A percentile compares a stretch with the other conserved stretches of the same genome.
phyloP scores from a whole-genome alignment of 2,888 invertebrate genomes.

The Auanema freiburgensis region DNA sequence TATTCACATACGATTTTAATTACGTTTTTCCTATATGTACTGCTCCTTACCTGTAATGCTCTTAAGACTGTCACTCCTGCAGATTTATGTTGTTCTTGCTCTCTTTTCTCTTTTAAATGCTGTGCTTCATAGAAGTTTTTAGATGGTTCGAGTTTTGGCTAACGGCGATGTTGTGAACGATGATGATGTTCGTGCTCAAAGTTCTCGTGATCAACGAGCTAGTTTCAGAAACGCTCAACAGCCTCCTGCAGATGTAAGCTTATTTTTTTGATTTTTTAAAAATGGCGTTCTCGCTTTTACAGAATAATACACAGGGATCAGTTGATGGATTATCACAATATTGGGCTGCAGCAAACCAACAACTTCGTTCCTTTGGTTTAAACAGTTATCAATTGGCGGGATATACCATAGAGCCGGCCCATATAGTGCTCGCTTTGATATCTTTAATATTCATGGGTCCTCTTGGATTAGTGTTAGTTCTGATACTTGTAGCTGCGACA shows the following conservation, averaged over 20 bases:
- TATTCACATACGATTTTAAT: too few species aligned
- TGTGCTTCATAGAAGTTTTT: too few species aligned
- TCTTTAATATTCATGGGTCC: conserved; percentile 35
- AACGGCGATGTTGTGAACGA: conserved; percentile 16
- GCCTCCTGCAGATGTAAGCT: background rate
- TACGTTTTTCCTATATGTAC: too few species aligned
- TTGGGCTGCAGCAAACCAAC: conserved; percentile 21
- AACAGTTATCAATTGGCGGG: conserved; percentile 19
- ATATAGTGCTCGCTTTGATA: conserved; percentile 20
- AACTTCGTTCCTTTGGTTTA: conserved; percentile 27
- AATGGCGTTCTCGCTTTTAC: background rate
- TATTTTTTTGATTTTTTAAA: background rate
- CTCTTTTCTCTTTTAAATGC: too few species aligned
- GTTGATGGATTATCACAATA: background rate
- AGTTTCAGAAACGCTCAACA: background rate
- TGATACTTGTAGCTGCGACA: conserved; percentile 26
- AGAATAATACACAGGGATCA: conserved; percentile 2
- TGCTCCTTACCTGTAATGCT: too few species aligned
- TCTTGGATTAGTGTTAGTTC: conserved; percentile 27
- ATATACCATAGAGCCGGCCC: conserved; percentile 32
- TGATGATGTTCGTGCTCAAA: background rate
- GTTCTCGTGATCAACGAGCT: background rate
- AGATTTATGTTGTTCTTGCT: too few species aligned
- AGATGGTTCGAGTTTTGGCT: conserved; percentile 17
- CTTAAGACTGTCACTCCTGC: too few species aligned